Evolutionary conservation across 2,113 vertebrate species (phyloP).

Genomic region (Crocuta crocuta): DNA sequence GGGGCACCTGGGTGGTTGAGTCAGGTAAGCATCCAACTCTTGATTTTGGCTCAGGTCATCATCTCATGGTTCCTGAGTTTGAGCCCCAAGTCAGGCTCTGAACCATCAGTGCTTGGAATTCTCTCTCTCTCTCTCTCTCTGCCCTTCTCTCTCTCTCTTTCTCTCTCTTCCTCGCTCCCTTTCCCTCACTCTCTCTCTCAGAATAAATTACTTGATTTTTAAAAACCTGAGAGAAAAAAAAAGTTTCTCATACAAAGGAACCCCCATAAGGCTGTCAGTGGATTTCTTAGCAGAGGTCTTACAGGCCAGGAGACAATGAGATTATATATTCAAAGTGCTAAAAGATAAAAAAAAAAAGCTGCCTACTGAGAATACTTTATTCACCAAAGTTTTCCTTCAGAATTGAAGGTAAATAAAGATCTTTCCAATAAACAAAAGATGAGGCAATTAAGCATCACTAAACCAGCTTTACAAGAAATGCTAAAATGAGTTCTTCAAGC

Average conservation of each 20-base stretch:
- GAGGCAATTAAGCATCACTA: background rate
- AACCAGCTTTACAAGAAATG: background rate
- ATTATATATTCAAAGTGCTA: background rate
- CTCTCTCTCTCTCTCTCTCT: no score
- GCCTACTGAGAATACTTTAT: background rate
- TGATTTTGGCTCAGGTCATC: no score
- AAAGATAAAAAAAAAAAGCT: background rate
- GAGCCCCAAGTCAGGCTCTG: no score
- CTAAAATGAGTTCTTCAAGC: background rate
- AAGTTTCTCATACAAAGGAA: background rate
- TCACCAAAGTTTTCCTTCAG: background rate
- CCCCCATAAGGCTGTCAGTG: background rate
- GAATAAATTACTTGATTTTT: no score
- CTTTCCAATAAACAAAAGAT: background rate
- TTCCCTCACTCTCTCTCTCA: no score
- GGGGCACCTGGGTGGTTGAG: no score
- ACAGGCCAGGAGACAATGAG: background rate
- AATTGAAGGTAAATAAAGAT: conserved; percentile 11
- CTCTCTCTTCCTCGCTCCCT: no score
- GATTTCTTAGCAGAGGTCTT: background rate
- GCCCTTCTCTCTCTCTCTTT: no score
- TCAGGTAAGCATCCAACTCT: no score
- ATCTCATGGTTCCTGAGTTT: no score
- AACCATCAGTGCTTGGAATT: no score
- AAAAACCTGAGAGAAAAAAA: background rate